Percentiles rank a stretch among this genome's conserved stretches.
These are phyloP conservation scores for Clostera curtula DNA, from an alignment of 2,888 invertebrate species.

Conservation along the genomic window DNA sequence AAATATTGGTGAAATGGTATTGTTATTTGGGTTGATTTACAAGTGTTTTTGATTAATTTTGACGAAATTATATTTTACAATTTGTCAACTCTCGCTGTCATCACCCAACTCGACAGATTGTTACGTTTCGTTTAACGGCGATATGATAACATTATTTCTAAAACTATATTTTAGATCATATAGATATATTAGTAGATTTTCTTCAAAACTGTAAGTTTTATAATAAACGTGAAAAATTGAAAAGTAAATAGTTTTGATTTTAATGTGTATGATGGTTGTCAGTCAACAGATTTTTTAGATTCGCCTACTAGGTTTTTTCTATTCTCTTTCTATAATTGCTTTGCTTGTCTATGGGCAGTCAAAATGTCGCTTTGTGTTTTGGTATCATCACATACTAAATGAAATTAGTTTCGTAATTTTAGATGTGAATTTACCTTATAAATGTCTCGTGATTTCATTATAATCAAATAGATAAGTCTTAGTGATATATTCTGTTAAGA, in stretches of 20 bases:
- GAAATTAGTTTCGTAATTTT: constrained; percentile 51
- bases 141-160: constrained; percentile 3
- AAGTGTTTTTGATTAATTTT: constrained; percentile 28
- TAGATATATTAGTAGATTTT: too few relatives aligned
- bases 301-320: too few relatives aligned
- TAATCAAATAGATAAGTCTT: constrained; percentile 24
- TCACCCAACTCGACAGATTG: constrained; percentile 48
- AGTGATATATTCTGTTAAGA: constrained; percentile 17
- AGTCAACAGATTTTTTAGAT: too few relatives aligned
- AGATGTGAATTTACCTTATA: constrained; percentile 36
- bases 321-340: not conserved
- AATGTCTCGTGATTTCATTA: constrained; percentile 27
- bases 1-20: constrained; percentile 11
- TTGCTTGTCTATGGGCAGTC: constrained; percentile 40
- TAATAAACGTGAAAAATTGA: too few relatives aligned
- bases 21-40: constrained; percentile 21
- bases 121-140: constrained; percentile 28
- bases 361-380: constrained; percentile 73
- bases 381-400: constrained; percentile 56
- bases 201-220: too few relatives aligned
- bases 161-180: too few relatives aligned
- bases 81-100: constrained; percentile 52
- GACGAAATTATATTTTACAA: constrained; percentile 37
- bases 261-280: too few relatives aligned
- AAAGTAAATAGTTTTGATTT: too few relatives aligned